Conservation (phyloP, 1,140 invertebrate species). For the Heliconius hermathena region DNA sequence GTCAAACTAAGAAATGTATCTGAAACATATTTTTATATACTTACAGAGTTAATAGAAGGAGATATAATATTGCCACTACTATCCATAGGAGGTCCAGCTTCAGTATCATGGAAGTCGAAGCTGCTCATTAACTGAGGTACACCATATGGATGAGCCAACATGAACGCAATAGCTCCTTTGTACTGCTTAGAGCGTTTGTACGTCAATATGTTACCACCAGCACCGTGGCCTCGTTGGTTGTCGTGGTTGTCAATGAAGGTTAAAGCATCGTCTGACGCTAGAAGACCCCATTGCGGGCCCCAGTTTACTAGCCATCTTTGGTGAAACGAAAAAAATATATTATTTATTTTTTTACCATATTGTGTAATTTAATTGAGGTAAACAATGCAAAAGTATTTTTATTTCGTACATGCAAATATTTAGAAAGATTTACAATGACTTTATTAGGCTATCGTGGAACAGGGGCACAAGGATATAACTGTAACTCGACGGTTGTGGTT, state of each 20-base stretch:
- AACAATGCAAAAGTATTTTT: too few species aligned
- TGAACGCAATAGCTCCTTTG: slow-evolving; percentile 89
- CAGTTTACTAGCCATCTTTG: slow-evolving; percentile 79
- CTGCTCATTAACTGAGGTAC: slow-evolving; percentile 91
- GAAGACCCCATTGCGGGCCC: slow-evolving; percentile 83
- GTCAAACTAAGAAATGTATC: too few species aligned
- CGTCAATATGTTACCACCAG: slow-evolving; percentile 83
- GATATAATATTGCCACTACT: slow-evolving; percentile 84
- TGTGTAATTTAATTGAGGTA: too few species aligned
- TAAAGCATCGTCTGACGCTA: slow-evolving; percentile 81
- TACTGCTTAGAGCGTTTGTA: slow-evolving; percentile 84
- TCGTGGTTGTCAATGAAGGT: slow-evolving; percentile 86
- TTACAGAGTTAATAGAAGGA: slow-evolving; percentile 84
- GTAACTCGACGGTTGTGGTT: too few species aligned
- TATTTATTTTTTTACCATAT: too few species aligned
- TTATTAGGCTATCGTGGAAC: too few species aligned
- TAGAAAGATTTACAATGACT: too few species aligned
- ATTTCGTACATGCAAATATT: too few species aligned
- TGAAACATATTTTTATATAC: slow-evolving; percentile 35
- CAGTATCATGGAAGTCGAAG: slow-evolving; percentile 82
- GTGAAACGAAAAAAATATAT: slow-evolving; percentile 25
- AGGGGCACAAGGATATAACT: too few species aligned
- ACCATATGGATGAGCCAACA: slow-evolving; percentile 92
- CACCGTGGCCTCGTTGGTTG: slow-evolving; percentile 83
- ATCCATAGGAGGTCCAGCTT: slow-evolving; percentile 85